These are phyloP conservation scores for Sarcophaga subvicina DNA, from an alignment of 2,888 invertebrate species.

Conservation along the genomic window DNA sequence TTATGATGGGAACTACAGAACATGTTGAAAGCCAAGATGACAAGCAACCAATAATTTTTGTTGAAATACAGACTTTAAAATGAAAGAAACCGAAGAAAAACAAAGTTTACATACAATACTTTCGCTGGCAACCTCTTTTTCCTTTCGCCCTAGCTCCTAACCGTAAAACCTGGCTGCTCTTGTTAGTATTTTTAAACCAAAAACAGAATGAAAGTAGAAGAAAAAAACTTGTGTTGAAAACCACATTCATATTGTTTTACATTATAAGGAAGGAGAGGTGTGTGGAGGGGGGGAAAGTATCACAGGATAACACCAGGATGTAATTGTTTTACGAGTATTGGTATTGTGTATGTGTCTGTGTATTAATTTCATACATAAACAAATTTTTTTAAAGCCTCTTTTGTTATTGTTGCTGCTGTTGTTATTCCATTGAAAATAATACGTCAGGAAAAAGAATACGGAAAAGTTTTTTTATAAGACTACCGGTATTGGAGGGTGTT, in stretches of 20 bases:
- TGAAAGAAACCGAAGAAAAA: not conserved
- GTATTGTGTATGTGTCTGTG: conserved; percentile 6
- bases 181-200: too few relatives aligned
- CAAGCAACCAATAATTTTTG: conserved; percentile 58
- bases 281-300: conserved; percentile 3
- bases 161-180: too few relatives aligned
- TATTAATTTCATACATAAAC: conserved; percentile 4
- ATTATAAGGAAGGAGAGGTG: not conserved
- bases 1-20: conserved; percentile 25
- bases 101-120: not conserved
- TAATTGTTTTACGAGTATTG: not conserved
- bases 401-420: conserved; percentile 1
- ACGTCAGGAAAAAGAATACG: not conserved
- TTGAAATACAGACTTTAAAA: conserved; percentile 25
- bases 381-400: conserved; percentile 35
- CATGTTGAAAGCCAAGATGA: conserved; percentile 54
- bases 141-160: not conserved
- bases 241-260: not conserved
- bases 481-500: conserved; percentile 48
- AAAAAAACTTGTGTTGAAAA: not conserved
- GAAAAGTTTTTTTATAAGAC: conserved; percentile 31
- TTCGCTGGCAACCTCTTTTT: not conserved
- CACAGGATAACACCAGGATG: conserved; percentile 40
- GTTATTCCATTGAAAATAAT: conserved; percentile 1
- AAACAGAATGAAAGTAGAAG: not conserved